A percentile compares a stretch with the other conserved stretches of the same genome.
Conservation (phyloP, 2,888 invertebrate species). For the Drosophila nigricruria region DNA sequence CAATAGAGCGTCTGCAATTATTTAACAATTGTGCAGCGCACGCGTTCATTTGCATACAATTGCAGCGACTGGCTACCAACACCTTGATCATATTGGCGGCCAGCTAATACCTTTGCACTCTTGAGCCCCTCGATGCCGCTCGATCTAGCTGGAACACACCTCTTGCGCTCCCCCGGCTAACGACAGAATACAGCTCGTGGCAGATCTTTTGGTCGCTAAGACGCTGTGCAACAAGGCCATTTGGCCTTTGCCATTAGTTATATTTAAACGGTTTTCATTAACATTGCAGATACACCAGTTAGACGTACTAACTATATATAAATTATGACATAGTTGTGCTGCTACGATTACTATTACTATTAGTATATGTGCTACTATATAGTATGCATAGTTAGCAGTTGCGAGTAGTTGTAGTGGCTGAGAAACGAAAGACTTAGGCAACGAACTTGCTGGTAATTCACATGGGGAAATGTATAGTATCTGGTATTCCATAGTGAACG, state of each 20-base stretch:
- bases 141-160: not conserved
- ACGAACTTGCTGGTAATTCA: slow-evolving; percentile 65
- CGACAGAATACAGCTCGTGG: slow-evolving; percentile 7
- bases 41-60: slow-evolving; percentile 80
- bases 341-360: slow-evolving; percentile 1
- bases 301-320: slow-evolving; percentile 12
- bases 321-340: slow-evolving; percentile 10
- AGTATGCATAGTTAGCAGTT: slow-evolving; percentile 37
- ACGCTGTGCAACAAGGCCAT: slow-evolving; percentile 44
- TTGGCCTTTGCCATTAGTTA: slow-evolving; percentile 30
- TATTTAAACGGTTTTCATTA: slow-evolving; percentile 70
- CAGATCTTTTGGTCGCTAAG: slow-evolving; percentile 20
- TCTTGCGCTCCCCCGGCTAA: not conserved
- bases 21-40: slow-evolving; percentile 75
- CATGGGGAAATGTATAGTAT: slow-evolving; percentile 27
- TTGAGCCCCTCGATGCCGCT: not conserved
- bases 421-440: slow-evolving; percentile 75
- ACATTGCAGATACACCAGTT: slow-evolving; percentile 30
- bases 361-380: not conserved
- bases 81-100: slow-evolving; percentile 47
- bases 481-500: slow-evolving; percentile 23
- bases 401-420: slow-evolving; percentile 7
- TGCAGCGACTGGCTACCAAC: slow-evolving; percentile 41
- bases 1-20: slow-evolving; percentile 42
- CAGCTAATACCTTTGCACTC: slow-evolving; percentile 2